These are phyloP conservation scores for Malurus splendens DNA, from an alignment of 2,797 vertebrate genomes.

Conservation along the genomic window DNA sequence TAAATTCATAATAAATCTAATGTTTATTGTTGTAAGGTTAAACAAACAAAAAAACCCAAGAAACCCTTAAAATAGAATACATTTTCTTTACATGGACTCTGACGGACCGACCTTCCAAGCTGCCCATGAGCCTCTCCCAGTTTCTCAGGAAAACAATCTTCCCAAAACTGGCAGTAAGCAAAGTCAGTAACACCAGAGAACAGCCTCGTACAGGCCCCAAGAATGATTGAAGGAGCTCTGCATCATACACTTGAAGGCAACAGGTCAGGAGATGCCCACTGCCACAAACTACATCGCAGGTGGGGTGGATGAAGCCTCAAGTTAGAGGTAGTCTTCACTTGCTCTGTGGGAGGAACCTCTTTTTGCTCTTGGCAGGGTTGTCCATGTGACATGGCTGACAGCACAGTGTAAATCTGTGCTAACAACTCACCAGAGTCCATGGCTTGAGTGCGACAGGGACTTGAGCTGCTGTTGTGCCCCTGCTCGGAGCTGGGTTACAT, in stretches of 20 bases:
- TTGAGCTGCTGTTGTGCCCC: background rate
- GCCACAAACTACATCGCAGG: background rate
- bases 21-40: background rate
- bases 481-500: accelerated
- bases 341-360: background rate
- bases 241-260: background rate
- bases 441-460: accelerated
- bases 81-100: background rate
- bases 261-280: accelerated
- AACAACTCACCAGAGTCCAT: background rate
- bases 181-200: background rate
- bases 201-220: background rate
- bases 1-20: background rate
- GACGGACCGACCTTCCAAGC: background rate
- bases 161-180: background rate
- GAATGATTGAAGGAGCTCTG: accelerated
- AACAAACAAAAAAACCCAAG: background rate
- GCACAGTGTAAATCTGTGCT: background rate
- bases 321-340: background rate
- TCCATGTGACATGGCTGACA: accelerated
- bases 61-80: background rate
- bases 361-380: background rate
- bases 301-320: background rate
- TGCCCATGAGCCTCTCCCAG: background rate
- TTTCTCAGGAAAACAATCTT: background rate